Conservation (phyloP, 1,140 invertebrate genomes). For the Conus betulinus region DNA sequence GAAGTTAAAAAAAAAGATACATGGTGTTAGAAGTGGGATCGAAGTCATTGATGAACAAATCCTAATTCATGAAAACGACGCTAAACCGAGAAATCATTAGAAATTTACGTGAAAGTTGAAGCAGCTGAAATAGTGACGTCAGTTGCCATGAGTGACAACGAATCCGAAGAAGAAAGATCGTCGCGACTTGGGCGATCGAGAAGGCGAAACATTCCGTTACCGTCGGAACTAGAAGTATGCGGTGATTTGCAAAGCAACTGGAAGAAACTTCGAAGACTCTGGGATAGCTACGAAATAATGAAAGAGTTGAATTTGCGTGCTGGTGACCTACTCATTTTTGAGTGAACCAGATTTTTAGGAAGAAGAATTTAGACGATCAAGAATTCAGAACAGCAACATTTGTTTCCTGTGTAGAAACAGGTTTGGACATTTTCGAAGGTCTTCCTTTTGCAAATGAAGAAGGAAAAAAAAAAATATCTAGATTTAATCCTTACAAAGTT, state of each 20-base stretch:
- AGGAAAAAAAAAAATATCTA: neutral
- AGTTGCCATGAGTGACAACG: neutral
- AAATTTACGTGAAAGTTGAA: neutral
- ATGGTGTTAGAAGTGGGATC: neutral
- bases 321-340: no score
- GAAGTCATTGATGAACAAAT: neutral
- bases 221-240: neutral
- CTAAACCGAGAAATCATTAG: neutral
- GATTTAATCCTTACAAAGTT: neutral
- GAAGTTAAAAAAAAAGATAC: neutral
- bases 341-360: no score
- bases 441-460: neutral
- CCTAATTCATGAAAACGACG: neutral
- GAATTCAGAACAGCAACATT: neutral
- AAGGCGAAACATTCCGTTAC: neutral
- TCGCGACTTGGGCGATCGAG: neutral
- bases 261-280: slow-evolving; percentile 2
- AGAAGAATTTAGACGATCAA: neutral
- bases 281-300: neutral
- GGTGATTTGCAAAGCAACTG: neutral
- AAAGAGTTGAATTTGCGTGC: neutral
- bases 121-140: neutral
- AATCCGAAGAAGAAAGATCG: neutral
- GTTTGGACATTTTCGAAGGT: slow-evolving; percentile 5
- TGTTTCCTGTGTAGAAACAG: neutral